Conservation (phyloP, 2,888 invertebrate species). For the Amorpha juglandis region DNA sequence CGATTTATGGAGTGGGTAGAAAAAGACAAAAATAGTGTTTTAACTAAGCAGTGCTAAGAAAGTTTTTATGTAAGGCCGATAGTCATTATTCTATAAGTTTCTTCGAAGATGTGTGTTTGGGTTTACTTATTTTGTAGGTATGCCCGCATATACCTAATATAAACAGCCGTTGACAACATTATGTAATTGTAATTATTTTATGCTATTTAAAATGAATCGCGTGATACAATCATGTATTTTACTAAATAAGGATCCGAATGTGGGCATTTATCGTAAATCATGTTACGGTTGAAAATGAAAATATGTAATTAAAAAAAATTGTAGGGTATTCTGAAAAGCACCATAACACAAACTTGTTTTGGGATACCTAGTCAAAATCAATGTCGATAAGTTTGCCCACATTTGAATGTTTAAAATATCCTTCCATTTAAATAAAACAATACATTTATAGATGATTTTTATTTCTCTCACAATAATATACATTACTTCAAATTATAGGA, state of each 20-base stretch:
- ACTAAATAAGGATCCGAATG: slow-evolving; percentile 30
- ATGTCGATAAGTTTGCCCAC: background rate
- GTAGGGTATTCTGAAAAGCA: background rate
- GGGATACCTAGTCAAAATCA: background rate
- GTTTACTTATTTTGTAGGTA: no score
- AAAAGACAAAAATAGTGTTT: no score
- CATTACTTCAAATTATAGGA: slow-evolving; percentile 35
- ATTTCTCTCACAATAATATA: slow-evolving; percentile 38
- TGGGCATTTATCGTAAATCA: background rate
- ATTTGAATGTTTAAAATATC: slow-evolving; percentile 30
- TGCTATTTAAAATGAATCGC: background rate
- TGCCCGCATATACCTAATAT: background rate
- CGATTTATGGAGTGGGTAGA: no score
- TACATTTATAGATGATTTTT: slow-evolving; percentile 45
- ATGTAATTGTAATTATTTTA: slow-evolving; percentile 6
- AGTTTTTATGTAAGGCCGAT: no score
- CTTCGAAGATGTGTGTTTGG: background rate
- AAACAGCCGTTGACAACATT: background rate
- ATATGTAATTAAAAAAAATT: no score
- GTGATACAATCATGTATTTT: slow-evolving; percentile 30
- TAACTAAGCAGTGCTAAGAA: no score
- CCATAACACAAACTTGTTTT: background rate
- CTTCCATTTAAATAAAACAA: slow-evolving; percentile 55
- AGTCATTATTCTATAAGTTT: background rate
- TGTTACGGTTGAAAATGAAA: no score